Evolutionary conservation across 2,113 vertebrate species (phyloP), one percentile per base, ranked within the genome.

Genomic region (Hiodon tergisus): DNA sequence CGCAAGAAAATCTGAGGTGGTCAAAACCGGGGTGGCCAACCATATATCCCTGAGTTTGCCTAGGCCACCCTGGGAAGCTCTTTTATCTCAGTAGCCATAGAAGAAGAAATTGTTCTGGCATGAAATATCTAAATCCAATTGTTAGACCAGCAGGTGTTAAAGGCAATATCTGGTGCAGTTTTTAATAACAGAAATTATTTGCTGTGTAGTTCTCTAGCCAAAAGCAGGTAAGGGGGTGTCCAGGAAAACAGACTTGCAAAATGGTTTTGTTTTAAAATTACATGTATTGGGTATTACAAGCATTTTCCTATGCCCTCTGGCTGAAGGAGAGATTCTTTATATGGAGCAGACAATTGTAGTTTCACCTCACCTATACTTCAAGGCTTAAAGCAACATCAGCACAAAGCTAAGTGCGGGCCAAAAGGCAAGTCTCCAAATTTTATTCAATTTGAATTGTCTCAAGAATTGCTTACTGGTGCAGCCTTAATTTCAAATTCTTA

Each of bases 361-460:
- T 88, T 83, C 85, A 85, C 87, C 87, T 89, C 87, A 89, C 88
- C 87, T 91, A 83, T 84, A 81, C 86, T 88, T 90, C 86, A 88
- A 83, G 87, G 82, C 87, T 87, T 89, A 86, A 84, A 87, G 84
- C 81, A 79, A 68, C 78, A 84, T 88, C 90, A 89, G 86, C 85
- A 86, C 16, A 71, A 77, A 81, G 77, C 81, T 84, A 84, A 82
- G 85, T 82, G 82, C 69, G 75, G 80, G 74, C 67, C 73, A 73
- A 66, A 73, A 69, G 72, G 75, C 78, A 59, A 53, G 75, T 77
- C 80, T 85, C 79, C 66, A 74, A 70, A 62, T 82, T 86, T 55
- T 69, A 52, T 77, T 77, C 60, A 55, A 50, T 62, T 79, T 70
- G 73, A 72, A 81, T 78, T 73, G 58, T 73, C 77, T 68, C 68